Conservation (phyloP, 2,797 vertebrate species). For the Neopelma chrysocephalum region DNA sequence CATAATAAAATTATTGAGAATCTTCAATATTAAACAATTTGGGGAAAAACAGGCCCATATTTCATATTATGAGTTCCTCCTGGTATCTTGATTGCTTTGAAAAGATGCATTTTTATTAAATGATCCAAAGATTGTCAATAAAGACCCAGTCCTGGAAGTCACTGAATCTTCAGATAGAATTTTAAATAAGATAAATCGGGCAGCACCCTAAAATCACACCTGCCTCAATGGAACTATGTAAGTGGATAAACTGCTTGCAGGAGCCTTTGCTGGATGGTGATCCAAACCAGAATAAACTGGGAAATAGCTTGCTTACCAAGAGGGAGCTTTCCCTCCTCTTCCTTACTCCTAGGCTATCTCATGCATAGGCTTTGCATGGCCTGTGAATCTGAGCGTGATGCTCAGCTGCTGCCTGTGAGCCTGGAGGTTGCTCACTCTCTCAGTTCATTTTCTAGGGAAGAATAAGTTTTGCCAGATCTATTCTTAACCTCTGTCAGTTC, state of each 20-base stretch:
- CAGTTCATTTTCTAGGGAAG: background rate
- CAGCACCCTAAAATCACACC: background rate
- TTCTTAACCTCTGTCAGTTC: background rate
- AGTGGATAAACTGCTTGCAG: background rate
- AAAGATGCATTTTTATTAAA: background rate
- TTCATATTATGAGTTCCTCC: background rate
- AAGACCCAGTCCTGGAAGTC: background rate
- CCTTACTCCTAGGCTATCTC: background rate
- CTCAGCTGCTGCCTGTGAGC: background rate
- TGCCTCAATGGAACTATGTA: background rate
- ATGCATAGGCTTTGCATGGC: background rate
- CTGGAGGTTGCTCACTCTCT: background rate
- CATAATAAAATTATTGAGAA: background rate
- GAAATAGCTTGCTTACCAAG: background rate
- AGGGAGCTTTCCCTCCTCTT: background rate
- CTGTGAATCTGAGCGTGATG: accelerated
- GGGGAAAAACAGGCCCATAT: background rate
- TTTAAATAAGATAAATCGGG: background rate
- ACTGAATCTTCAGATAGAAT: background rate
- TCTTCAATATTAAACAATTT: background rate
- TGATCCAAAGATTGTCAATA: background rate
- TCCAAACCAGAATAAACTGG: background rate
- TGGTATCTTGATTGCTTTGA: background rate
- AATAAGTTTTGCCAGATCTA: background rate
- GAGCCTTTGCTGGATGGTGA: background rate